Conservation (phyloP, 2,113 vertebrate species). For the Limanda limanda region DNA sequence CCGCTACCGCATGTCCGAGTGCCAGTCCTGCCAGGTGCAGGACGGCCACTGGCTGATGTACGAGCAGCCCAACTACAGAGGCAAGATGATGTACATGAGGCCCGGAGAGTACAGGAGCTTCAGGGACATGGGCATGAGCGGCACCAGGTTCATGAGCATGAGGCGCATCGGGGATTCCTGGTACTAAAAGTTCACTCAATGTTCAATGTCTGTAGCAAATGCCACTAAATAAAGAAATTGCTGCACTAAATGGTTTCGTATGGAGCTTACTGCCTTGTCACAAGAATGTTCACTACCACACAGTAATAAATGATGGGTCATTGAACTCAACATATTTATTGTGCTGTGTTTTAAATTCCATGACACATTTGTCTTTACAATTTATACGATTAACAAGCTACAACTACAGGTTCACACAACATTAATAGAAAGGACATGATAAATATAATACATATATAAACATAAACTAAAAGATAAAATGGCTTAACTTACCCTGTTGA, state of each 20-base stretch:
- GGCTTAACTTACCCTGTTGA: no score
- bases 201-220: constrained; percentile 11
- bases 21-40: constrained; percentile 78
- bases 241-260: not conserved
- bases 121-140: no score
- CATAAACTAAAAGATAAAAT: no score
- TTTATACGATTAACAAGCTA: not conserved
- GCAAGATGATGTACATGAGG: constrained; percentile 38
- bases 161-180: constrained; percentile 76
- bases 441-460: no score
- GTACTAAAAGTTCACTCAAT: constrained; percentile 48
- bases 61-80: constrained; percentile 79
- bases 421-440: no score
- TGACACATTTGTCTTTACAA: not conserved
- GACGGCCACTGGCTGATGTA: constrained; percentile 84
- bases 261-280: not conserved
- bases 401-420: no score
- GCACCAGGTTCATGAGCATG: constrained; percentile 65
- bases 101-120: no score
- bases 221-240: constrained; percentile 36
- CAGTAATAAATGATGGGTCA: not conserved
- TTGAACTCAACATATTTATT: not conserved
- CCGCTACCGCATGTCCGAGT: constrained; percentile 58
- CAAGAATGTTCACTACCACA: not conserved
- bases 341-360: not conserved